Base-by-base conservation (phyloP, 2,113 vertebrate species). In the Clinocottus analis region DNA sequence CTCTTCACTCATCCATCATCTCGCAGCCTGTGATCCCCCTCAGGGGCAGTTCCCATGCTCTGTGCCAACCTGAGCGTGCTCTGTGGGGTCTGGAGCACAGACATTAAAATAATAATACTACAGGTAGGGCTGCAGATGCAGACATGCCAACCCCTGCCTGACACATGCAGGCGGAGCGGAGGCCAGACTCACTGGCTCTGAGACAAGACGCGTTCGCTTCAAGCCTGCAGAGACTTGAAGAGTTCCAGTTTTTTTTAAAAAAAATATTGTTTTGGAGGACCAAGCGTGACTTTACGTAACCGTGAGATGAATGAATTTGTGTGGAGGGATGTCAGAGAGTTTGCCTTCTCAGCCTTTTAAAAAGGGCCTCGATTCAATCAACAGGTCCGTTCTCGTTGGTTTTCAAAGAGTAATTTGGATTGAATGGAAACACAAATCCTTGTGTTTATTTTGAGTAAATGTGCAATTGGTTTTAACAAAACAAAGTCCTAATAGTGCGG, bases 31-130 rank as follows among this genome's bases (percentile, higher is more conserved):
- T 81, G 93, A 94, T 93, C 90, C 86, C 87, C 94, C 93, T 85
- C 79, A 19, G 92, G 94, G 89, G 74, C 87, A 75, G 91, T 95
- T 95, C 94, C 94, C 95, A 94, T 94, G 93, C 60, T 75, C 71
- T 58, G 61, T 91, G 91, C 91, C 92, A 94, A 91, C 72, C 77
- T 66, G 49, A 85, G 80, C 77, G 58, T 85, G 87, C 84, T 91
- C 41, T 63, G 82, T 84, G 83, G 90, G 79, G 82, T 90, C 87
- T 86, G 64, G 58, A 76, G 80, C 35, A 16, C 59, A 87, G 51
- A 76, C 79, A 85, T 77, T 63, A 83, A 79, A 63, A 77, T 82
- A 66, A 85, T 71, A 87, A 73, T 72, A 84, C 53, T 69, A 37
- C 47, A 86, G 68, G 77, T 75, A 63, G 77, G 78, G 55, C 80